phyloP scores from a whole-genome alignment of 2,888 invertebrate species.

The Eupithecia vulgata region DNA sequence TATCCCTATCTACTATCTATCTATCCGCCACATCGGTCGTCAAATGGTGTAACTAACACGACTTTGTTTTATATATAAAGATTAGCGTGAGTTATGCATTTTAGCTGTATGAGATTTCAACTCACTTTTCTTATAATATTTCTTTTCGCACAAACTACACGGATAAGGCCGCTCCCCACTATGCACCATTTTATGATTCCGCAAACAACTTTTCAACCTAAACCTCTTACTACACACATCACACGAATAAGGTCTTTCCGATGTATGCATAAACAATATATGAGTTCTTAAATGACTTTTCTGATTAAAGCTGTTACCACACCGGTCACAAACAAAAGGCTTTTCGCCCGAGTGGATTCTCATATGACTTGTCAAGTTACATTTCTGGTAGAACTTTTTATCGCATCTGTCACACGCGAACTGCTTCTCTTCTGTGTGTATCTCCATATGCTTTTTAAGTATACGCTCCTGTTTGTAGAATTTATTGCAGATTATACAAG shows the following conservation, averaged over 20 bases:
- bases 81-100: conserved; percentile 3
- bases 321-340: conserved; percentile 24
- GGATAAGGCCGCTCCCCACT: not conserved
- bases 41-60: too few species aligned
- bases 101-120: conserved; percentile 1
- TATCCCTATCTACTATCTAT: too few species aligned
- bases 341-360: conserved; percentile 20
- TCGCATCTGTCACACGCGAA: conserved; percentile 17
- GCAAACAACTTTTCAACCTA: not conserved
- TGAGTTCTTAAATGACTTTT: conserved; percentile 28
- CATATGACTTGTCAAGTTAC: conserved; percentile 24
- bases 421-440: conserved; percentile 21
- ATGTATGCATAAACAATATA: conserved; percentile 42
- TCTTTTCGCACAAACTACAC: conserved; percentile 2
- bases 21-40: too few species aligned
- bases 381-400: conserved; percentile 20
- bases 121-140: conserved; percentile 7
- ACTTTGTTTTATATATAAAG: too few species aligned
- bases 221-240: conserved; percentile 12
- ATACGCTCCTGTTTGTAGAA: conserved; percentile 22
- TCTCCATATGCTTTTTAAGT: conserved; percentile 26
- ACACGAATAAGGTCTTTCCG: conserved; percentile 17
- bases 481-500: conserved; percentile 24
- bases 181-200: conserved; percentile 10
- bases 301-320: conserved; percentile 28